Evolutionary conservation across 1,140 invertebrate species (phyloP), one percentile per base, ranked within the genome.

Genomic region (Drosophila ironensis): DNA sequence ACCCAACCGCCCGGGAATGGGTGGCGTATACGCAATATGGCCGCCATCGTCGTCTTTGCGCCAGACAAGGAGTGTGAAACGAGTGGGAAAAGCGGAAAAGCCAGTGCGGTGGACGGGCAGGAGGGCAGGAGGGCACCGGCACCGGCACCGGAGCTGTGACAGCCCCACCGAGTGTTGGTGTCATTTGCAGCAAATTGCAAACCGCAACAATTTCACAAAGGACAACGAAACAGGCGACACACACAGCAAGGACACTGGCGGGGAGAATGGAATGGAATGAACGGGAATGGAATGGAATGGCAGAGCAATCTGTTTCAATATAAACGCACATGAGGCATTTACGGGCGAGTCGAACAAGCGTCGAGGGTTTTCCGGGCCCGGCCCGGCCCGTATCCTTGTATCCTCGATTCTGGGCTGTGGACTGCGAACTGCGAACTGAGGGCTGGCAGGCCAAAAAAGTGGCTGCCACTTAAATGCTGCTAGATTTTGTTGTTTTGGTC

Each of bases 301-400:
- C 67, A 68, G 71, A 75, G 87, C 88, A 89, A 89, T 89, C 88
- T 89, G 87, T 89, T 89, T 89, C 88, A 89, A 89, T 89, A 89
- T 89, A 89, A 89, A 87, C 81, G 75, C 81, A 86, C 80, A 86
- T 86, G 80, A 86, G 80, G 80, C 80, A 86, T 86, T 86, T 86
- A 86, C 80, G 80, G 80, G 81, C 50, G 72, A 57, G 44, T 30
- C 64, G 61, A 67, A 63, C 78, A 74, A 67, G 70, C 69, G 66
- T 69, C 28, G 41, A 50, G 69, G 59, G 80, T 44, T 37, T 64
- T 51, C 41, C 30, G 11, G 6, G 25, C 5, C 25, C 5, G 5
- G 5, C 25, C 1, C 25, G 2, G 9, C 9, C 25, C 25, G 28
- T 30, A 20, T 30, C 11, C 5, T 8, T 17, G 12, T 11, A 20